Base-by-base conservation (phyloP, 2,888 invertebrate genomes). In the Drosophila vallismaia region DNA sequence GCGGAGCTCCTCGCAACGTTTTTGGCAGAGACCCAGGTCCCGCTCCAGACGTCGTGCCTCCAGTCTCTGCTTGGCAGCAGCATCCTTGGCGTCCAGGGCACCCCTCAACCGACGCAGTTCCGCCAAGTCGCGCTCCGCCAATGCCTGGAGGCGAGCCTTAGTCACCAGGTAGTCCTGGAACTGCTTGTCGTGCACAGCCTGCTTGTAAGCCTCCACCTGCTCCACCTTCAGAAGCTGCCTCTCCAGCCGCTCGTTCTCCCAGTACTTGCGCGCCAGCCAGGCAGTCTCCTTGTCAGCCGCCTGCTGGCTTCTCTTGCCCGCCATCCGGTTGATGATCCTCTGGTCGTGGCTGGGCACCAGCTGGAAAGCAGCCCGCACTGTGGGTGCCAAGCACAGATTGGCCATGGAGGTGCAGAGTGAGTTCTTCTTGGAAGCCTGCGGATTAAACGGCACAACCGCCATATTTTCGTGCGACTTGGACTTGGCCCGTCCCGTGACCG, bases 301-400 rank as follows among this genome's bases (percentile, higher is more conserved):
- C 67, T 89, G 85, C 46, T 91, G 89, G 40, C 80, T 88, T 0
- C 92, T 89, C 70, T 90, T 91, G 10, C 78, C 89, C 0, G 91
- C 91, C 92, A 92, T 92, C n/a, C 92, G 88, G 72, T 92, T 91
- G 1, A 92, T 82, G 58, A 92, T 92, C 68, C 89, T 90, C 69
- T 91, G 89, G 62, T 92, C 92, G 63, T 91, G 91, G 26, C 82
- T 78, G 0, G 92, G 89, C 45, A 92, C 85, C 66, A 88, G 87
- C 3, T 86, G 79, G 42, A 88, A 91, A 2, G 91, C 91, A 8
- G 89, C 87, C 0, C 80, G 83, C 28, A 91, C 85, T 1, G 85
- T 85, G 0, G 91, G 91, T 12, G 87, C 89, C 38, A 91, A 69
- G 33, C 92, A 92, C 24, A 91, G 75, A 75, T 87, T 91, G 19